Conservation (phyloP, 2,888 invertebrate species). For the Gari tellinella region DNA sequence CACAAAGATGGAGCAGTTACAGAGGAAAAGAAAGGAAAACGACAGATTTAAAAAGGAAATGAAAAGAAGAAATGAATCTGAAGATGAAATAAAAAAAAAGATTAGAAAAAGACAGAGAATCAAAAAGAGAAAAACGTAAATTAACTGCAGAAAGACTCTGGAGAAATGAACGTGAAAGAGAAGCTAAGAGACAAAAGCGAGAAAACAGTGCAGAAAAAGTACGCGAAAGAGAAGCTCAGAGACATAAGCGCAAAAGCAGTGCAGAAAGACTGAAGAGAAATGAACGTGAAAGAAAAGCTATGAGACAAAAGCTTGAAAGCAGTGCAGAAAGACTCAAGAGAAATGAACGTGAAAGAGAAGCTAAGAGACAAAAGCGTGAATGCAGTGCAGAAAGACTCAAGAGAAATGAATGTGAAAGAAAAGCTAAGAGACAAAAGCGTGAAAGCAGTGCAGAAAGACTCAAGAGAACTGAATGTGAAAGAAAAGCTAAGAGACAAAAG, state of each 20-base stretch:
- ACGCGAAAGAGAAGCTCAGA: too few species aligned
- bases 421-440: conserved; percentile 7
- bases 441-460: not conserved
- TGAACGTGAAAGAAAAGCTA: too few species aligned
- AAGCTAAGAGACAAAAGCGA: conserved; percentile 6
- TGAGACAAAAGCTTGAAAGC: conserved; percentile 4
- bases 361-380: too few species aligned
- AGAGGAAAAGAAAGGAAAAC: not conserved
- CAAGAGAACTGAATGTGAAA: too few species aligned
- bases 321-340: not conserved
- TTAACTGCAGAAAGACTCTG: too few species aligned
- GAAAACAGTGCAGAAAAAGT: not conserved
- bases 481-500: too few species aligned
- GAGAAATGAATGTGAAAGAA: not conserved
- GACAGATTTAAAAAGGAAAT: not conserved
- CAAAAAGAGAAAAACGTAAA: conserved; percentile 1
- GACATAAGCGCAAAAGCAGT: too few species aligned
- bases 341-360: too few species aligned
- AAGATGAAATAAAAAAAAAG: conserved; percentile 9
- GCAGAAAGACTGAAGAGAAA: too few species aligned
- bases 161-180: not conserved
- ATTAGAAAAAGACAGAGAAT: conserved; percentile 7
- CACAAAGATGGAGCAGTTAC: not conserved
- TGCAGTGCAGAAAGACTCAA: too few species aligned
- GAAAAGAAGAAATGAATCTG: conserved; percentile 2